phyloP scores from a whole-genome alignment of 2,113 vertebrate species.

The Catharus bicknelli region DNA sequence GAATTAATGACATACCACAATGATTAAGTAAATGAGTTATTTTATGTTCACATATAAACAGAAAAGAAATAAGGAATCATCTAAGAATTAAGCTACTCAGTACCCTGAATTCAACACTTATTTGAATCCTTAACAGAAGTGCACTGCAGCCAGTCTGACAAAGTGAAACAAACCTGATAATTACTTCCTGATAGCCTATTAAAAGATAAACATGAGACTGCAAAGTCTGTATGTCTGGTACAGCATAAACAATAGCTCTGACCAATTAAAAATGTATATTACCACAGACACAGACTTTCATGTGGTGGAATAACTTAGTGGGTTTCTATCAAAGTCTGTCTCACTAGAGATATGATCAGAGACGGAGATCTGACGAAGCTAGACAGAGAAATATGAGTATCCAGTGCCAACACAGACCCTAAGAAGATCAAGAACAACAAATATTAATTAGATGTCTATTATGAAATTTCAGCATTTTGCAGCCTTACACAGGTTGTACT shows the following conservation, averaged over 20 bases:
- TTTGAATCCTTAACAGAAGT: neutral
- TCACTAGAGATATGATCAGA: slow-evolving; percentile 15
- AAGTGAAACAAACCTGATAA: neutral
- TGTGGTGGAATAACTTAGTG: neutral
- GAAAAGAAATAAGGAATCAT: neutral
- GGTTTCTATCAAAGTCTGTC: slow-evolving; percentile 33
- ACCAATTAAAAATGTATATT: neutral
- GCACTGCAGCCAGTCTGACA: neutral
- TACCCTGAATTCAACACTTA: neutral
- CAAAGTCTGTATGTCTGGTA: neutral
- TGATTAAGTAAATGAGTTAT: neutral
- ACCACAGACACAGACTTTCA: neutral
- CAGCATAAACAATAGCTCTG: neutral
- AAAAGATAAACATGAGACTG: neutral
- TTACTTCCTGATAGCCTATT: neutral
- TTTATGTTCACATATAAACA: neutral
- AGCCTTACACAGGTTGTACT: neutral
- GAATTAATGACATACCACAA: neutral
- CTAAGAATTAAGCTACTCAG: neutral
- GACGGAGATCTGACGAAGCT: neutral
- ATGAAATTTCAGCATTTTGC: neutral
- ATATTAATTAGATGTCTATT: slow-evolving; percentile 1
- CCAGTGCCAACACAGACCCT: neutral
- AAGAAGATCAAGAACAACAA: slow-evolving; percentile 13
- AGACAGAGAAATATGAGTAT: neutral